Evolutionary conservation across 2,113 vertebrate genomes (phyloP), one percentile per base, ranked within the genome.

Genomic region (Silurus meridionalis): DNA sequence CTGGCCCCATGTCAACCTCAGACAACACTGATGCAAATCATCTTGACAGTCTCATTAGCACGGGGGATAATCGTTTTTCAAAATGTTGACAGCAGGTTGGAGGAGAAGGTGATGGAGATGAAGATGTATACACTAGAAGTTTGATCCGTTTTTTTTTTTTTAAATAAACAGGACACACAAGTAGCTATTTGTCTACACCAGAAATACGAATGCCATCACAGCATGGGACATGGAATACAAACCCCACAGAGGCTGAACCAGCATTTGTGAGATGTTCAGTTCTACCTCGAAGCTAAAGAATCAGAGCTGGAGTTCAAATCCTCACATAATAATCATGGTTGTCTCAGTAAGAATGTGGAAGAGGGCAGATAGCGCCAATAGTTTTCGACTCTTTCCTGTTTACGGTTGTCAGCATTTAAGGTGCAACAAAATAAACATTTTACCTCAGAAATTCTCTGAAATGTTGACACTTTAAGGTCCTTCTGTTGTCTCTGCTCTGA

Each of bases 1-100:
- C 93, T 60, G 14, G 37, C 37, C 23, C 60, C 11, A 58, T 25
- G 58, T 82, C 52, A 0, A 75, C 60, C 67, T 37, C 15, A 87
- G 85, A 19, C 83, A 21, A 83, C 83, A 37, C 52, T 21, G 83
- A 89, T 14, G n/a, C 13, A 8, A 28, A 17, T 46, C 15, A 58
- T 19, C 28, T 37, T 2, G 1, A 19, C 23, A 79, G 0, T 28
- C 25, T 28, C 53, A 37, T 79, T 28, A 17, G 8, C 55, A 37
- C 58, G 77, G 55, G 23, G 55, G 23, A 58, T 55, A 13, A 2
- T 4, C 11, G 8, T n/a, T 53, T 0, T 11, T 14, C 74, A n/a
- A 75, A 57, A 23, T 25, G 23, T n/a, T 28, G 14, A 52, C 21
- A 75, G 4, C 15, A 23, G 19, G 50, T 11, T 13, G 5, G 5